These are phyloP conservation scores for Stigmatopora argus DNA, from an alignment of 2,113 vertebrate genomes.

Conservation along the genomic window DNA sequence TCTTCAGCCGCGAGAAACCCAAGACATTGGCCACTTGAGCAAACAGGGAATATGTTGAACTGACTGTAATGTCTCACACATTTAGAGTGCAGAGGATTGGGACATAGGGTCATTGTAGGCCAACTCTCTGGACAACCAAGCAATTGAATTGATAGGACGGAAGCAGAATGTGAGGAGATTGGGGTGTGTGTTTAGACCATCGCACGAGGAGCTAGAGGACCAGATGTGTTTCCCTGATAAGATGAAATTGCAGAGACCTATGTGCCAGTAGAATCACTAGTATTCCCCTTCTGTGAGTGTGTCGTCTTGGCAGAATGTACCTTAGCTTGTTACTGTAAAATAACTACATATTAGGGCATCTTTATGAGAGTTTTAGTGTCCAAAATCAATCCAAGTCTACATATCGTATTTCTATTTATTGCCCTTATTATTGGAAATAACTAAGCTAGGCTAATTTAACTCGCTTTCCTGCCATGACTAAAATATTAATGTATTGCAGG, in stretches of 20 bases:
- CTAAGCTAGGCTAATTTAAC: no score
- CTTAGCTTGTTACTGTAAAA: slow-evolving; percentile 11
- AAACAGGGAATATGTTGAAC: slow-evolving; percentile 31
- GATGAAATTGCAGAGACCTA: slow-evolving; percentile 8
- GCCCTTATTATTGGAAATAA: no score
- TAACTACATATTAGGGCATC: not conserved
- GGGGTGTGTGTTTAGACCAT: slow-evolving; percentile 31
- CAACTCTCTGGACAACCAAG: slow-evolving; percentile 16
- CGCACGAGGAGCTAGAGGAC: slow-evolving; percentile 38
- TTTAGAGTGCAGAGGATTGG: slow-evolving; percentile 44
- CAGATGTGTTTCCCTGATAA: slow-evolving; percentile 61
- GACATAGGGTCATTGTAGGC: slow-evolving; percentile 14
- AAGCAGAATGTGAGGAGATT: slow-evolving; percentile 1
- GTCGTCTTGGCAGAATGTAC: slow-evolving; percentile 12
- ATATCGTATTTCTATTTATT: no score
- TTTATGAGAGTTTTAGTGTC: no score
- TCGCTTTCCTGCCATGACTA: no score
- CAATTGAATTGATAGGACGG: slow-evolving; percentile 15
- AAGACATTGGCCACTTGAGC: slow-evolving; percentile 41
- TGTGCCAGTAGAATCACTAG: slow-evolving; percentile 30
- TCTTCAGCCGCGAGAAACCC: slow-evolving; percentile 35
- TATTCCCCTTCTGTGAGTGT: slow-evolving; percentile 12
- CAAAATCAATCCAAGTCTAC: no score
- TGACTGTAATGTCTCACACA: slow-evolving; percentile 46
- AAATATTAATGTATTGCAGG: no score